A percentile compares a stretch with the other conserved stretches of the same genome.
These are phyloP conservation scores for Eriosoma lanigerum DNA, from an alignment of 1,140 invertebrate species.

Conservation along the genomic window DNA sequence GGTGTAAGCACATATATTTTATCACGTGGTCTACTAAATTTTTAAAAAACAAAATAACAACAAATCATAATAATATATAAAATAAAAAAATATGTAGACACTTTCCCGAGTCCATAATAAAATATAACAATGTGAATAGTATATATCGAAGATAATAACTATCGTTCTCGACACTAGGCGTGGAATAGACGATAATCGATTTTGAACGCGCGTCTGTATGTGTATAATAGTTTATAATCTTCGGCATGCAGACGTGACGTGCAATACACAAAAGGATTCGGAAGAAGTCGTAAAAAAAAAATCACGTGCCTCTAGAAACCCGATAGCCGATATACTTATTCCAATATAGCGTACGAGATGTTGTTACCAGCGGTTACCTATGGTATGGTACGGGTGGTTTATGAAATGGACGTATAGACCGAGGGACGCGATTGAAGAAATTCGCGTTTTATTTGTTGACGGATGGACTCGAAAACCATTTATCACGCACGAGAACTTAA, in stretches of 20 bases:
- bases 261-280: neutral
- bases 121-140: no score
- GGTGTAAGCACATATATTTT: no score
- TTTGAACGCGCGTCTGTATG: neutral
- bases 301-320: conserved; percentile 6
- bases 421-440: conserved; percentile 3
- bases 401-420: neutral
- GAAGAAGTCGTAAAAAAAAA: conserved; percentile 5
- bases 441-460: conserved; percentile 17
- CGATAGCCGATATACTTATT: no score
- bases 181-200: neutral
- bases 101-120: no score
- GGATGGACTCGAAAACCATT: conserved; percentile 25
- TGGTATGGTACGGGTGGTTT: neutral
- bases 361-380: neutral
- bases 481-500: conserved; percentile 37
- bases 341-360: neutral
- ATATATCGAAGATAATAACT: neutral
- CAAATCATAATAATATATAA: no score
- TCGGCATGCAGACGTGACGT: neutral
- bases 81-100: no score
- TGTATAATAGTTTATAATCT: neutral
- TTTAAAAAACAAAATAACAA: no score
- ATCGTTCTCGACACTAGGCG: neutral
- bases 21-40: no score